Evolutionary conservation across 2,113 vertebrate genomes (phyloP).

Genomic region (Grantiella picta): DNA sequence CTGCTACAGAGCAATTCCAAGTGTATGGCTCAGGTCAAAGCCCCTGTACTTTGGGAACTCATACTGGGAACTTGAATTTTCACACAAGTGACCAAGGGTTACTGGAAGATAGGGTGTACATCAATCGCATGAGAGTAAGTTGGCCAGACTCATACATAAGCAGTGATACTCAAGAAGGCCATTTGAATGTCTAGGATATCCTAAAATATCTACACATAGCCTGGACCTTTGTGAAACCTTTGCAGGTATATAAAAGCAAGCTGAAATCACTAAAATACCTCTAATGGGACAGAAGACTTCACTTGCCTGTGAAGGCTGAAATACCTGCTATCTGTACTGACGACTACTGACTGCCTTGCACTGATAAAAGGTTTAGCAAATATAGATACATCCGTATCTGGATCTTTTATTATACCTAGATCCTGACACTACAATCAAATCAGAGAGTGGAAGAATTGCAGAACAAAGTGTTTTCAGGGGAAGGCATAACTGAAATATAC

Average conservation of each 20-base stretch:
- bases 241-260: not conserved
- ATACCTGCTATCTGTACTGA: not conserved
- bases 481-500: not conserved
- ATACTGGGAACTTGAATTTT: not conserved
- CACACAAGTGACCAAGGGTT: not conserved
- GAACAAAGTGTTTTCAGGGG: not conserved
- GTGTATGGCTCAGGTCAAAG: not conserved
- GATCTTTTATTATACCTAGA: not conserved
- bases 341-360: not conserved
- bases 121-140: not conserved
- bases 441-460: not conserved
- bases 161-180: not conserved
- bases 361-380: not conserved
- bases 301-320: not conserved
- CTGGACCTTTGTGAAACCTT: not conserved
- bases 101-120: not conserved
- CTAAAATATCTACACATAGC: not conserved
- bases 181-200: not conserved
- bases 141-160: not conserved
- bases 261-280: not conserved
- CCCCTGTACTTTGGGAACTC: not conserved
- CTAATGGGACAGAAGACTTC: not conserved
- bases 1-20: not conserved
- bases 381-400: not conserved
- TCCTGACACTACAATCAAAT: not conserved